A percentile compares a stretch with the other conserved stretches of the same genome.
These are phyloP conservation scores for Pampusana beccarii DNA, from an alignment of 2,113 vertebrate species.

Conservation along the genomic window DNA sequence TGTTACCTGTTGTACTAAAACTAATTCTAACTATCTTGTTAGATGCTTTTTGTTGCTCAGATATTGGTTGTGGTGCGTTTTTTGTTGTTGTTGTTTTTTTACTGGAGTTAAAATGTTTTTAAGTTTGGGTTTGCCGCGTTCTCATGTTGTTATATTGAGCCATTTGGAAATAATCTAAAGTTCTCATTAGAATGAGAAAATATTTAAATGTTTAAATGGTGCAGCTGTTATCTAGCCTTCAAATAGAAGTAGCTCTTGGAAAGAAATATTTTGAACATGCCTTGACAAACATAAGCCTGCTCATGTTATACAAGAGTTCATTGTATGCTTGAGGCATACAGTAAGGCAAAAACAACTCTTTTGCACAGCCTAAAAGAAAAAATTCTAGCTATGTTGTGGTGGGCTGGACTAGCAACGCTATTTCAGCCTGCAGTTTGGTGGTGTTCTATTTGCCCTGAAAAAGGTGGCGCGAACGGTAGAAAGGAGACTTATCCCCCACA, in stretches of 20 bases:
- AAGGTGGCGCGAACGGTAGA: neutral
- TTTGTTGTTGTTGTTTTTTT: neutral
- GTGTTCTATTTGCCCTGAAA: neutral
- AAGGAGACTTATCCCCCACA: neutral
- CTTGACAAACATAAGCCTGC: constrained; percentile 34
- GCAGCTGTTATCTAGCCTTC: constrained; percentile 32
- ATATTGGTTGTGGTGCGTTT: neutral
- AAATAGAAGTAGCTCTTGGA: constrained; percentile 10
- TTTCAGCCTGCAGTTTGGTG: neutral
- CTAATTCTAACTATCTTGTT: neutral
- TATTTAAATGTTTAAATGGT: constrained; percentile 27
- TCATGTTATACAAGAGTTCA: neutral
- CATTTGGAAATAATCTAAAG: constrained; percentile 31
- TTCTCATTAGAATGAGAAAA: constrained; percentile 42
- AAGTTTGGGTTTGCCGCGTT: constrained; percentile 9
- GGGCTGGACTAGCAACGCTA: neutral
- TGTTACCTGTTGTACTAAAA: neutral
- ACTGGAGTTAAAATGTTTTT: constrained; percentile 10
- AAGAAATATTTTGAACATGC: constrained; percentile 15
- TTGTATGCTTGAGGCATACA: neutral
- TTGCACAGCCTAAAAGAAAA: neutral
- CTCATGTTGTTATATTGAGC: neutral
- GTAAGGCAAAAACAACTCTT: neutral
- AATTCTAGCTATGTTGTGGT: neutral
- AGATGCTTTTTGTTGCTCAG: neutral